phyloP scores from a whole-genome alignment of 2,888 invertebrate genomes.

The Nephrotoma appendiculata region DNA sequence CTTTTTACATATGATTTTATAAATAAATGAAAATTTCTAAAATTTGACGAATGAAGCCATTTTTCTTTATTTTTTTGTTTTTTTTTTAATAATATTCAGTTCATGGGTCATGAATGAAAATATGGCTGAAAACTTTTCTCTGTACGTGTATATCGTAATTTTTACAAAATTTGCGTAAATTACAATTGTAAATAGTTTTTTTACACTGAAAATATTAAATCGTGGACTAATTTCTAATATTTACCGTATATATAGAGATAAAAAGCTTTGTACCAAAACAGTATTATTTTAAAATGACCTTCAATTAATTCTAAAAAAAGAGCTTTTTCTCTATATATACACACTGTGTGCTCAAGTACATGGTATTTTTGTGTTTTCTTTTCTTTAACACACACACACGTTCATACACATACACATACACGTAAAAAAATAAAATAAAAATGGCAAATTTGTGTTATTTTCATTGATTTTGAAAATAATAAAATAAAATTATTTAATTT shows the following conservation, averaged over 20 bases:
- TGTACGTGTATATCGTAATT: not conserved
- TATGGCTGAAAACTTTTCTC: not conserved
- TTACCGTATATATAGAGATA: not conserved
- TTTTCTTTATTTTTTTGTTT: not conserved
- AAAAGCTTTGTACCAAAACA: not conserved
- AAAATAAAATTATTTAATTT: not conserved
- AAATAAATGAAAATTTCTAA: not conserved
- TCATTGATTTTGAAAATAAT: not conserved
- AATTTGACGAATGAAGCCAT: constrained; percentile 1
- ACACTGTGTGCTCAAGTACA: not conserved
- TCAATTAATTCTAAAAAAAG: constrained; percentile 1
- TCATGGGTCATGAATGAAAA: constrained; percentile 4
- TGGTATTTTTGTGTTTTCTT: not conserved
- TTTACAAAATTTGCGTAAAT: not conserved
- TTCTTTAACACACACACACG: not conserved
- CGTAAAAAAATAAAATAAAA: not conserved
- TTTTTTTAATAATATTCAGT: not conserved
- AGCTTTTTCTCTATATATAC: not conserved
- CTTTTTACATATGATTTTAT: not conserved
- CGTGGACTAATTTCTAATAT: too few species aligned
- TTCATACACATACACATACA: not conserved
- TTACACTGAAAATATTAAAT: too few species aligned
- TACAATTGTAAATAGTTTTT: too few species aligned
- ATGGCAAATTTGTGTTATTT: constrained; percentile 1
- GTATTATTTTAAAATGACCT: constrained; percentile 3